A percentile compares a stretch with the other conserved stretches of the same genome.
phyloP scores from a whole-genome alignment of 2,113 vertebrate species.

The Alces alces region DNA sequence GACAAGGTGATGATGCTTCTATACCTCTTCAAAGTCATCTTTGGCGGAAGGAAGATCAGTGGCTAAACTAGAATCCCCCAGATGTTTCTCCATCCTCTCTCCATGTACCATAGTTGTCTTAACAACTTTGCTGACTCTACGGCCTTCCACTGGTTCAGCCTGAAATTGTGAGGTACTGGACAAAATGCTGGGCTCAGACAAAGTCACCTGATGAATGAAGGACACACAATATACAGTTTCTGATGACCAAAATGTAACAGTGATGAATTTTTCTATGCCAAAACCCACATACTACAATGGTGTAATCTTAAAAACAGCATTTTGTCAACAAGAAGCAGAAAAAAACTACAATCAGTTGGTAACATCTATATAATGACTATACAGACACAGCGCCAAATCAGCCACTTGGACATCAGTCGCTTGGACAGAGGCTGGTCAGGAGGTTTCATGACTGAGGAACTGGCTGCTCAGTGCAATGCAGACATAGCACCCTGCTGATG shows the following conservation, averaged over 20 bases:
- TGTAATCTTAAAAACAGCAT: neutral
- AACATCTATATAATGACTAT: neutral
- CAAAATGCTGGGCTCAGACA: slow-evolving; percentile 83
- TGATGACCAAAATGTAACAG: neutral
- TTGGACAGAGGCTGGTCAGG: neutral
- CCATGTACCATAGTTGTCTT: slow-evolving; percentile 93
- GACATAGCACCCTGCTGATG: accelerated
- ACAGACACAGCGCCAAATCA: neutral
- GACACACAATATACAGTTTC: slow-evolving; percentile 18
- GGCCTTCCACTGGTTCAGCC: slow-evolving; percentile 89
- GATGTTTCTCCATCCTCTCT: slow-evolving; percentile 90
- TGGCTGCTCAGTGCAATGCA: too few relatives aligned
- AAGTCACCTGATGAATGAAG: slow-evolving; percentile 82
- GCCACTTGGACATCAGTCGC: neutral
- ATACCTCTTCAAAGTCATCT: slow-evolving; percentile 97
- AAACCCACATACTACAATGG: neutral
- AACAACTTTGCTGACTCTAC: slow-evolving; percentile 95
- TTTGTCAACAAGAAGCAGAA: neutral
- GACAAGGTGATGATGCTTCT: neutral
- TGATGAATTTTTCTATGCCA: neutral
- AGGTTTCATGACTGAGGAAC: neutral
- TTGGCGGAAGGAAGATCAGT: slow-evolving; percentile 93
- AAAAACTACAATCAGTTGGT: too few relatives aligned
- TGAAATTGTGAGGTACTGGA: slow-evolving; percentile 87
- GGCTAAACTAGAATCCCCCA: slow-evolving; percentile 89